phyloP scores from a whole-genome alignment of 2,113 vertebrate genomes.

The Condylura cristata region DNA sequence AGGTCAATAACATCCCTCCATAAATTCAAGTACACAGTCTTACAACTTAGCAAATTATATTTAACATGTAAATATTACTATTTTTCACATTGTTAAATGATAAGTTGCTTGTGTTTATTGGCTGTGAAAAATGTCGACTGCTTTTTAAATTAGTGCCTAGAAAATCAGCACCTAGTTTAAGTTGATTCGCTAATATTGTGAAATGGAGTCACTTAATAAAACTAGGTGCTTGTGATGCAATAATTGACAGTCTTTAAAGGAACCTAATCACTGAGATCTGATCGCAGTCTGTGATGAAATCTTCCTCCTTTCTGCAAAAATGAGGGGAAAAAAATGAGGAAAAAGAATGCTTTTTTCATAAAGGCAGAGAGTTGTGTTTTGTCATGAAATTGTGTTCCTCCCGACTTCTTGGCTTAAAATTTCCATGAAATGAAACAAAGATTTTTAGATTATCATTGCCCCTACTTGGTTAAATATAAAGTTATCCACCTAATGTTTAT shows the following conservation, averaged over 20 bases:
- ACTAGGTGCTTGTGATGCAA: not conserved
- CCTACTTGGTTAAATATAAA: slow-evolving; percentile 48
- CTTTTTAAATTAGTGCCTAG: slow-evolving; percentile 37
- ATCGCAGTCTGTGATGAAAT: not conserved
- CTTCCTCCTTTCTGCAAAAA: not conserved
- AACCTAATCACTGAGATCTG: not conserved
- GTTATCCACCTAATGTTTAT: not conserved
- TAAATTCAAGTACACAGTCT: not conserved
- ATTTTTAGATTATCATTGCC: not conserved
- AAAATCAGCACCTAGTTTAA: not conserved
- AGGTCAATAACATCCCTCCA: slow-evolving; percentile 15
- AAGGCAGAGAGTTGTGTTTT: not conserved
- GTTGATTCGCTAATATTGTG: slow-evolving; percentile 1
- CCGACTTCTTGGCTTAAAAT: not conserved
- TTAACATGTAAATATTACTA: not conserved
- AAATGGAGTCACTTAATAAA: slow-evolving; percentile 6
- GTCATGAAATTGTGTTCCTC: not conserved
- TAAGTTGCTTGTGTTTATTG: not conserved
- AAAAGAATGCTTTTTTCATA: not conserved
- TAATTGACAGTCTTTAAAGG: not conserved
- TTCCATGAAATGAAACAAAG: slow-evolving; percentile 3
- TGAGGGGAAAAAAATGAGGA: not conserved
- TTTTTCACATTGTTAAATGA: not conserved
- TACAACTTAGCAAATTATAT: not conserved
- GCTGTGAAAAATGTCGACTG: not conserved